Conservation (phyloP, 53 echinoderm and acorn worm genomes). For the Arbacia lixula region DNA sequence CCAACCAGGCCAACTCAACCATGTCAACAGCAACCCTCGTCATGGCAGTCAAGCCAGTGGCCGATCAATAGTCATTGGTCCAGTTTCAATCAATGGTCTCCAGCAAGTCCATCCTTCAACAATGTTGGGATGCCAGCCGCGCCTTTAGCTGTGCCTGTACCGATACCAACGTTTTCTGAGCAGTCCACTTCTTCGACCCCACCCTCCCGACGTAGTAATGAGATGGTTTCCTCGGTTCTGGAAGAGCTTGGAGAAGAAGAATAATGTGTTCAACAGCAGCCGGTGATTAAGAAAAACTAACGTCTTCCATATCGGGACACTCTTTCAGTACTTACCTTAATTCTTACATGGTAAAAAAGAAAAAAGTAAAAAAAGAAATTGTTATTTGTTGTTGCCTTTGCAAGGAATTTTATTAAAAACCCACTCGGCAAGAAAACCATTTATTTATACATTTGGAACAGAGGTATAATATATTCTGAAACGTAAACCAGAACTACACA, state of each 20-base stretch:
- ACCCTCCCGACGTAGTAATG: conserved; percentile 27
- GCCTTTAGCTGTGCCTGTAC: conserved; percentile 24
- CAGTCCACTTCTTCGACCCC: conserved; percentile 24
- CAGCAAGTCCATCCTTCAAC: conserved; percentile 26
- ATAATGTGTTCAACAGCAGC: conserved; percentile 26
- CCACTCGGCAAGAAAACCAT: conserved; percentile 27
- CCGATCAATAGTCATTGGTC: conserved; percentile 19
- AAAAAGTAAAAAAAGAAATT: conserved; percentile 20
- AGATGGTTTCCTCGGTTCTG: background rate
- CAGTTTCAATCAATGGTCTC: conserved; percentile 23
- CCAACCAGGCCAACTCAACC: conserved; percentile 32
- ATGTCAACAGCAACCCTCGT: conserved; percentile 26
- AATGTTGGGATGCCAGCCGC: conserved; percentile 27
- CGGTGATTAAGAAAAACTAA: conserved; percentile 23
- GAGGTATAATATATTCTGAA: conserved; percentile 22
- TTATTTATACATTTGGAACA: conserved; percentile 19
- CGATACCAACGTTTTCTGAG: conserved; percentile 21
- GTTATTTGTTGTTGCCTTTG: conserved; percentile 26
- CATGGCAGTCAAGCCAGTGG: conserved; percentile 23
- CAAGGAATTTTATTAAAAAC: conserved; percentile 26
- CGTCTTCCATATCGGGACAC: conserved; percentile 24
- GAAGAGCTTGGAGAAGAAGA: background rate
- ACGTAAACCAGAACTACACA: conserved; percentile 26
- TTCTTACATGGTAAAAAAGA: no score
- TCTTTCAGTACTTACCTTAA: no score